A percentile compares a stretch with the other conserved stretches of the same genome.
phyloP scores from a whole-genome alignment of 2,888 invertebrate species.

The Dicranocentrus wangi region DNA sequence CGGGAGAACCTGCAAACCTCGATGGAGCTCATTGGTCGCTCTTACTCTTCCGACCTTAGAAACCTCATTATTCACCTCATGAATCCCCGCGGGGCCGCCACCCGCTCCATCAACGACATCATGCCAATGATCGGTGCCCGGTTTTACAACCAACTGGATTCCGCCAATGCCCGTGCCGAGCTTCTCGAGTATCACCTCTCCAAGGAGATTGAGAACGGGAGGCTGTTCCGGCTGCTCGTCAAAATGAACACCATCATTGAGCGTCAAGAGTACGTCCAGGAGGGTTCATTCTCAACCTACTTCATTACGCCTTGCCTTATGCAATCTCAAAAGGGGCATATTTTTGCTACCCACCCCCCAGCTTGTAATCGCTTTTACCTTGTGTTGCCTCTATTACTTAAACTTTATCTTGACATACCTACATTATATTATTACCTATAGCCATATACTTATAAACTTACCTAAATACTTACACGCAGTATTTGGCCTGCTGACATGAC shows the following conservation, averaged over 20 bases:
- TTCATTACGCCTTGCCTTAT: no score
- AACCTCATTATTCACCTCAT: constrained; percentile 88
- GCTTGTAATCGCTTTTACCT: no score
- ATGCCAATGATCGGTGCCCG: constrained; percentile 99
- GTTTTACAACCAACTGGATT: constrained; percentile 96
- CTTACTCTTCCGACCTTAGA: constrained; percentile 94
- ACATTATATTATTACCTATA: no score
- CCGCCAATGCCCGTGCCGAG: constrained; percentile 89
- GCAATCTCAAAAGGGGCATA: no score
- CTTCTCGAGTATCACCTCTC: constrained; percentile 91
- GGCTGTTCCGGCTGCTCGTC: constrained; percentile 90
- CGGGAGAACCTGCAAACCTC: constrained; percentile 90
- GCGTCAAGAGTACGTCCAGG: constrained; percentile 92
- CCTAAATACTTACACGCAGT: no score
- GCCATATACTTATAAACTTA: no score
- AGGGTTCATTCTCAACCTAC: no score
- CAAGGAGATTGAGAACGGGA: constrained; percentile 95
- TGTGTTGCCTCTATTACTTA: no score
- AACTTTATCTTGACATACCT: no score
- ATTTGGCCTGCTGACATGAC: no score
- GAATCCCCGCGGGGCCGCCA: constrained; percentile 72
- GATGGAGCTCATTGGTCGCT: constrained; percentile 89
- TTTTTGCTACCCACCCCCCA: no score
- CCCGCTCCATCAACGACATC: constrained; percentile 90
- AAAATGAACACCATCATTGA: constrained; percentile 97